Evolutionary conservation across 2,797 vertebrate genomes (phyloP).

Genomic region (Limosa lapponica): DNA sequence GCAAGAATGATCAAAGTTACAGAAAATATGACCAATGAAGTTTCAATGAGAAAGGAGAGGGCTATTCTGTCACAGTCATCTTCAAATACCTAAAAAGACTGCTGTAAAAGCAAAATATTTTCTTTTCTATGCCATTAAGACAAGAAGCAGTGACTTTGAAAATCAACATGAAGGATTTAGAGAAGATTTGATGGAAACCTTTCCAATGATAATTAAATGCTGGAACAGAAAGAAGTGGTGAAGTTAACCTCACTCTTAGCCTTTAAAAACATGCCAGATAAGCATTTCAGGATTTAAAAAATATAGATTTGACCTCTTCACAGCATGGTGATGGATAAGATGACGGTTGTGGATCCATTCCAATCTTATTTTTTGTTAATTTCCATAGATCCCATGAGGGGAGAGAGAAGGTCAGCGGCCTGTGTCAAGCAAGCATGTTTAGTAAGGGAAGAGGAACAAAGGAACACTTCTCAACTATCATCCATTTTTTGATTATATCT

Average conservation of each 20-base stretch:
- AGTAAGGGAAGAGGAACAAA: background rate
- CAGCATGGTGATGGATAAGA: rapidly evolving
- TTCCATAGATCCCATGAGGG: background rate
- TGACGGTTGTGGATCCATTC: background rate
- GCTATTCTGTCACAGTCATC: background rate
- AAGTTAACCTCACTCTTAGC: background rate
- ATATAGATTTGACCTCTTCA: background rate
- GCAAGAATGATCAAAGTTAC: background rate
- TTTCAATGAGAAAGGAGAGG: background rate
- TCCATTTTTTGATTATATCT: background rate
- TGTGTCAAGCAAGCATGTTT: background rate
- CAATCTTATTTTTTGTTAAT: background rate
- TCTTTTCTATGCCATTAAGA: background rate
- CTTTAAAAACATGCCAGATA: background rate
- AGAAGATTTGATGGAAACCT: background rate
- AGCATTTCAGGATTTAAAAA: background rate
- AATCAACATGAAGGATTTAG: background rate
- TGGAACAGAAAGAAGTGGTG: background rate
- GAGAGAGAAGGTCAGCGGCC: background rate
- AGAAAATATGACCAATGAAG: background rate
- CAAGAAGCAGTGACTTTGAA: background rate
- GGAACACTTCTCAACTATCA: background rate
- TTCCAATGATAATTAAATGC: background rate
- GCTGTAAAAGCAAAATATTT: background rate
- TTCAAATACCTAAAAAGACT: background rate